phyloP scores from a whole-genome alignment of 2,113 vertebrate genomes.

The Brienomyrus longianalis region DNA sequence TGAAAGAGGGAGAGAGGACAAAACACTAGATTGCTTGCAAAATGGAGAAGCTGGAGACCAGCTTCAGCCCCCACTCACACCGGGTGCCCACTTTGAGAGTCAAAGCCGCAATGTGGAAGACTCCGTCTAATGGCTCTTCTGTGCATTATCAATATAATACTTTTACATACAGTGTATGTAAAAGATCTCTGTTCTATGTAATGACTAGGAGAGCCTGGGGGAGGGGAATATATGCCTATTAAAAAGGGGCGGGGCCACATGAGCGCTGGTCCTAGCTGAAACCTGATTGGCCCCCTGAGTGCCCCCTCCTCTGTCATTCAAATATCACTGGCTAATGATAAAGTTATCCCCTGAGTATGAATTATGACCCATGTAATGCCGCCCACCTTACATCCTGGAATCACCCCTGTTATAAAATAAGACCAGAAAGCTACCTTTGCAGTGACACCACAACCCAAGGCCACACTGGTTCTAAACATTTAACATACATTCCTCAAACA shows the following conservation, averaged over 20 bases:
- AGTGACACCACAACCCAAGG: slow-evolving; percentile 34
- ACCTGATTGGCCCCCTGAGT: neutral
- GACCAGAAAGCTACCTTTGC: slow-evolving; percentile 27
- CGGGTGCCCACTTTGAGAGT: neutral
- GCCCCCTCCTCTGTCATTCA: neutral
- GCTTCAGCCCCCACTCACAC: neutral
- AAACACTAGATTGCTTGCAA: neutral
- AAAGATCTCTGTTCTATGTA: neutral
- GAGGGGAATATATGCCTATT: neutral
- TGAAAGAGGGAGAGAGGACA: slow-evolving; percentile 6
- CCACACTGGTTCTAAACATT: slow-evolving; percentile 34
- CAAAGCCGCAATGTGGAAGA: neutral
- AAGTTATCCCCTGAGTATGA: neutral
- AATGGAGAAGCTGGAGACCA: slow-evolving; percentile 7
- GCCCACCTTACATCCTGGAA: neutral
- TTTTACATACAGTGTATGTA: neutral
- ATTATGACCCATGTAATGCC: neutral
- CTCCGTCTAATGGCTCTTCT: neutral
- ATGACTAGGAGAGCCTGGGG: slow-evolving; percentile 2
- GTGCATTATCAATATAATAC: neutral
- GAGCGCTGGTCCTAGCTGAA: neutral
- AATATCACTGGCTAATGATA: neutral
- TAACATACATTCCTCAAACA: slow-evolving; percentile 30
- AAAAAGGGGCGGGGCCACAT: neutral
- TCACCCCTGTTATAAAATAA: slow-evolving; percentile 17